phyloP scores from a whole-genome alignment of 2,113 vertebrate genomes.

The Cryptomyrus ogoouensis region DNA sequence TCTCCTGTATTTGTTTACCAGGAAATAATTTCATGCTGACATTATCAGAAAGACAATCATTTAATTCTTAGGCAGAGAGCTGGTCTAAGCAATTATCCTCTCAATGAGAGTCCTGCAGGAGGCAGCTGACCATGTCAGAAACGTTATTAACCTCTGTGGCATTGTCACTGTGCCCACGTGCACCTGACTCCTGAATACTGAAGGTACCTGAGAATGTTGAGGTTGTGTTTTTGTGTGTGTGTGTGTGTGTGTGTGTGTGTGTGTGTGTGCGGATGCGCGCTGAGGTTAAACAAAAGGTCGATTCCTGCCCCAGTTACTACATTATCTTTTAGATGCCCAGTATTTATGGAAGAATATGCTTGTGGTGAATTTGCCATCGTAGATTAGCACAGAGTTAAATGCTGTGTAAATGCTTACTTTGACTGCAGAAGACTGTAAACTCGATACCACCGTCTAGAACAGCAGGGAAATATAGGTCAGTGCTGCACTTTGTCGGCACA shows the following conservation, averaged over 20 bases:
- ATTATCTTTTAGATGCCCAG: not conserved
- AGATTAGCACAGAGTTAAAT: not conserved
- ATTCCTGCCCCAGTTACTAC: not conserved
- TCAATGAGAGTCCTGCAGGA: not conserved
- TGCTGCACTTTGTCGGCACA: not conserved
- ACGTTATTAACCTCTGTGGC: not conserved
- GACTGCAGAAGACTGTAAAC: not conserved
- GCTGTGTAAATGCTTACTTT: not conserved
- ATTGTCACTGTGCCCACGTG: not conserved
- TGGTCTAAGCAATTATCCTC: not conserved
- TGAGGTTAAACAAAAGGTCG: not conserved
- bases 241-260: not conserved
- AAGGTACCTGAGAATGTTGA: not conserved
- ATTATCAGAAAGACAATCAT: constrained; percentile 14
- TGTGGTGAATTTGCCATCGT: not conserved
- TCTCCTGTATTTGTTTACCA: constrained; percentile 1
- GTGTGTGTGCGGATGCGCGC: not conserved
- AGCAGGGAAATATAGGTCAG: not conserved
- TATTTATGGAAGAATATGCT: not conserved
- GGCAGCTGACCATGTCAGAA: not conserved
- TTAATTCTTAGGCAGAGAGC: not conserved
- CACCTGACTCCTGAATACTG: not conserved
- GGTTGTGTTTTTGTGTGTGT: too few relatives aligned
- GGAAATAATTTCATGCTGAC: constrained; percentile 16
- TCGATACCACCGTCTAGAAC: not conserved